Base-by-base conservation (phyloP, 2,797 vertebrate genomes). In the Microctenopoma lineatum region DNA sequence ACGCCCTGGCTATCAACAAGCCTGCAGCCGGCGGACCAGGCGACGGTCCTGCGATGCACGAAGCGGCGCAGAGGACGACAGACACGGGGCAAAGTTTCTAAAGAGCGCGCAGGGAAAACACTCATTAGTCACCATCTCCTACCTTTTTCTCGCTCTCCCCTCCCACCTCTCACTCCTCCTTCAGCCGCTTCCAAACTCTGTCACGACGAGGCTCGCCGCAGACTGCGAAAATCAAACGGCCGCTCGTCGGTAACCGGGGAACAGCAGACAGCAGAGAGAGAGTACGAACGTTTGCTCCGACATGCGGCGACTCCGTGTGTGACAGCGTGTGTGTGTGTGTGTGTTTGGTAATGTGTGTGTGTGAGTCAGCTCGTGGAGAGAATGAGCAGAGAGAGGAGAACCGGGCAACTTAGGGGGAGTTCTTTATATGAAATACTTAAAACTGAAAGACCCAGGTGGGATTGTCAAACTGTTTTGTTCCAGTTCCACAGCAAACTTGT, bases 351-450 rank as follows among this genome's bases (percentile, higher is more conserved):
- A 21, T 36, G 39, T 5, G 66, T 18, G 57, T 8, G 16, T 4
- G 47, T 7, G 67, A 50, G 90, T 90, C 90, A 90, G 90, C 83
- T 90, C 84, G 53, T 42, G 74, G 85, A 85, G 87, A 84, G 88
- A 93, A 77, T 89, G 85, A 89, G 87, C 85, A 71, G 60, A 54
- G 80, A 77, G 79, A 75, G 83, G 84, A 89, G 83, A 75, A 84
- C 75, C 80, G 79, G 83, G 87, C 78, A 86, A 90, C 66, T 87
- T 83, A 80, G 90, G 89, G 87, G 90, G 90, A 91, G 92, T 91
- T 91, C 81, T 16, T 13, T 4, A 10, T 7, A 34, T 34, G 32
- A 34, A 34, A 34, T 34, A 8, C 9, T 21, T 21, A 21, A 8
- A 34, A 32, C 7, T 0, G 10, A 12, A n/a, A 13, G 18, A 12